Base-by-base conservation (phyloP, 2,888 invertebrate genomes). In the Pachycephus smyrnensis region DNA sequence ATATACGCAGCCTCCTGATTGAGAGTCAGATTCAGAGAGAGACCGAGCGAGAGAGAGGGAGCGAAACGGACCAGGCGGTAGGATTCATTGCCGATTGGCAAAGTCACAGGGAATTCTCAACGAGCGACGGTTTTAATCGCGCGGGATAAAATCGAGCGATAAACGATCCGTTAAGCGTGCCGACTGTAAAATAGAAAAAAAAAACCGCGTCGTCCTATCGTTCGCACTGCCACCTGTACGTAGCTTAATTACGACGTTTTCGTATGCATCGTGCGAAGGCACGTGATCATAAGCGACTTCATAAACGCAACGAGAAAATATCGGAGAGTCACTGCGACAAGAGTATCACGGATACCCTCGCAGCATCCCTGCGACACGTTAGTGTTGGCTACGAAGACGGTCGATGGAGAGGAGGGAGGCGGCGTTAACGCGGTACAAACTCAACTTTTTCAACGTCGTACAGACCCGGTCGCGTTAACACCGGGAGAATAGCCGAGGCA, bases 401-500 rank as follows among this genome's bases (percentile, higher is more conserved):
- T 55, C 55, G 55, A 6, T 2, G 55, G 55, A 15, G 55, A 23
- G 23, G 23, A 55, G 55, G 23, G 55, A 23, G 55, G 23, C 23
- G 55, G 55, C 55, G 55, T 23, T 6, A 55, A 55, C 55, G 55
- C 55, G 55, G 23, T 55, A 55, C 55, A 9, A 55, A 55, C 55
- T 23, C 55, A 55, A 23, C 55, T 55, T 55, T 55, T 55, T 55
- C 55, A 23, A 23, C 55, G 23, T 55, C 2, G 55, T 55, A 15
- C 55, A 55, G 55, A 23, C 15, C 55, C 55, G 55, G 23, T 23
- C 55, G 55, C 55, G 55, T 55, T 55, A 55, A 55, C 55, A 9
- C 55, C 55, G 55, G 55, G 55, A 55, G 55, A 55, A 55, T 55
- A 55, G 55, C 77, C 75, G 75, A 75, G 77, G 75, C 75, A 75